A percentile compares a stretch with the other conserved stretches of the same genome.
Conservation (phyloP, 2,888 invertebrate species). For the Anoncus sp. region DNA sequence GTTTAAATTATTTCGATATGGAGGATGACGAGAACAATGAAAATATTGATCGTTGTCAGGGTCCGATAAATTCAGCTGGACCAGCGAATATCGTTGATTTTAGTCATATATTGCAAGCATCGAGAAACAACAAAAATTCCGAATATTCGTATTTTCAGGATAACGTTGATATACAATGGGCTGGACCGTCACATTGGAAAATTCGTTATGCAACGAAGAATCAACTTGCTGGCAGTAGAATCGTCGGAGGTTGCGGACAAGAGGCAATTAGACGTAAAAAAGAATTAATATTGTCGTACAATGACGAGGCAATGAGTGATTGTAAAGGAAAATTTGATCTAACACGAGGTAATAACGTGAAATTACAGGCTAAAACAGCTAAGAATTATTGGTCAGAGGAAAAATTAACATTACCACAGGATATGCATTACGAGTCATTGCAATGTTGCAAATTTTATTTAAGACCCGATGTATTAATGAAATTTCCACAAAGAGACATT, state of each 20-base stretch:
- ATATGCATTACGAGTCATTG: slow-evolving; percentile 69
- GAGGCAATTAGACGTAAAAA: slow-evolving; percentile 63
- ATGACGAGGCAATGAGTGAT: slow-evolving; percentile 36
- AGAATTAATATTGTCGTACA: slow-evolving; percentile 62
- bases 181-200: slow-evolving; percentile 94
- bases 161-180: slow-evolving; percentile 85
- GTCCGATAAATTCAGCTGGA: background rate
- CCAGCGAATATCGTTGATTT: slow-evolving; percentile 73
- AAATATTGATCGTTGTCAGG: slow-evolving; percentile 56
- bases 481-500: slow-evolving; percentile 43
- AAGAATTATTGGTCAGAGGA: slow-evolving; percentile 72
- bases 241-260: slow-evolving; percentile 65
- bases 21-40: slow-evolving; percentile 61
- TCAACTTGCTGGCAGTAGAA: slow-evolving; percentile 67
- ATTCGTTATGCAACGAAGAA: slow-evolving; percentile 84
- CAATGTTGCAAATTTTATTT: slow-evolving; percentile 64
- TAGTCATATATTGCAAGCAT: slow-evolving; percentile 59
- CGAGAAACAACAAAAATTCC: slow-evolving; percentile 46
- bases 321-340: slow-evolving; percentile 27
- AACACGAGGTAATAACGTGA: slow-evolving; percentile 1
- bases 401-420: slow-evolving; percentile 68
- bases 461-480: slow-evolving; percentile 43
- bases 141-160: slow-evolving; percentile 77
- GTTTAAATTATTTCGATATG: slow-evolving; percentile 61
- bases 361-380: slow-evolving; percentile 66